A percentile compares a stretch with the other conserved stretches of the same genome.
Evolutionary conservation across 2,888 invertebrate species (phyloP).

Genomic region (Elegia similella): DNA sequence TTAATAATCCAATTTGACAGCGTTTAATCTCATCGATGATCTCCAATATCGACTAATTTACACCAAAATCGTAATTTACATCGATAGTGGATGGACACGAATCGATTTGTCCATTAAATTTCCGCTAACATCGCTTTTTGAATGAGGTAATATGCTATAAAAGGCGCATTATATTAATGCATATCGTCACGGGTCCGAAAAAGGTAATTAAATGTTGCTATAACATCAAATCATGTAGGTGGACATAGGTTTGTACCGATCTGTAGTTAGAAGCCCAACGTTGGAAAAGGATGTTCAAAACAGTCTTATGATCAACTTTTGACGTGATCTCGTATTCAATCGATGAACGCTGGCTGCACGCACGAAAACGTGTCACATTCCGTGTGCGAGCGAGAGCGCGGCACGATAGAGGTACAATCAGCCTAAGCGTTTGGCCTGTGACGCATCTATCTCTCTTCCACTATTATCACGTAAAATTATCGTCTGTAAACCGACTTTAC

Average conservation of each 20-base stretch:
- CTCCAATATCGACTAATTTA: conserved; percentile 6
- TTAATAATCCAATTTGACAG: not conserved
- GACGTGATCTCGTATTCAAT: no score
- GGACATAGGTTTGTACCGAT: not conserved
- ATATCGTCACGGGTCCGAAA: conserved; percentile 7
- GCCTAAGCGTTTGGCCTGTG: no score
- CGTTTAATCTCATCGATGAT: conserved; percentile 1
- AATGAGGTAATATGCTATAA: conserved; percentile 14
- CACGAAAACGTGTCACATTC: no score
- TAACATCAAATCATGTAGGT: not conserved
- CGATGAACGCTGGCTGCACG: no score
- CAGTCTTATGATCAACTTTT: no score
- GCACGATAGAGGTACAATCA: no score
- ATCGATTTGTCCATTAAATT: conserved; percentile 2
- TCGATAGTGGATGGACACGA: conserved; percentile 3
- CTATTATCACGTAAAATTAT: no score
- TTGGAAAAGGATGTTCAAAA: no score
- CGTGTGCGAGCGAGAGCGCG: no score
- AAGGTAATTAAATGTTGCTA: not conserved
- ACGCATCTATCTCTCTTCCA: no score
- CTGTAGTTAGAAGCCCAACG: no score
- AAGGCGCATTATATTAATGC: conserved; percentile 9
- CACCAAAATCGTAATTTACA: conserved; percentile 8
- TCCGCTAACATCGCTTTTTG: conserved; percentile 7
- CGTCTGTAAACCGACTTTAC: no score